Percentiles rank a stretch among this genome's conserved stretches.
These are phyloP conservation scores for Macaca fascicularis DNA, from an alignment of 2,113 vertebrate genomes.

Conservation along the genomic window DNA sequence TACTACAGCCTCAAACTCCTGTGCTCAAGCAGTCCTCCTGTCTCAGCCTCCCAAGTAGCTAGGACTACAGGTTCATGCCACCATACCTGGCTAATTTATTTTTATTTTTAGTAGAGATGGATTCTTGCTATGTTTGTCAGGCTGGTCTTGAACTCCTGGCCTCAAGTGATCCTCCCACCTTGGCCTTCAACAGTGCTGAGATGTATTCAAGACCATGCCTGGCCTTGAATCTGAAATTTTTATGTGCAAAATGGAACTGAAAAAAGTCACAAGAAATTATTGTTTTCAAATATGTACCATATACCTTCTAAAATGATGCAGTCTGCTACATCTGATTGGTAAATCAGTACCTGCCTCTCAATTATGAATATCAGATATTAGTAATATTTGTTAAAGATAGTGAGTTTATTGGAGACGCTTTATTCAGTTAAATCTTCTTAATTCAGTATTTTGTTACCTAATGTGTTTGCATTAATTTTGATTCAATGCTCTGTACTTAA, in stretches of 20 bases:
- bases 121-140: no score
- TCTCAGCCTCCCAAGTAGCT: no score
- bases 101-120: no score
- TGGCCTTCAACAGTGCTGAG: no score
- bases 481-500: neutral
- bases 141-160: no score
- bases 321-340: neutral
- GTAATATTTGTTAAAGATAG: neutral
- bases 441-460: slow-evolving; percentile 38
- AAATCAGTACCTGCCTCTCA: neutral
- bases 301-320: neutral
- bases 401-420: neutral
- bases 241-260: neutral
- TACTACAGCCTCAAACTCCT: no score
- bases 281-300: neutral
- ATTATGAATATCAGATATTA: neutral
- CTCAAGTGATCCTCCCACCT: no score
- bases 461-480: slow-evolving; percentile 1
- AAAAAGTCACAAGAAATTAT: neutral
- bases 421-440: slow-evolving; percentile 23
- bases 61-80: no score
- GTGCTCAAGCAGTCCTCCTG: no score
- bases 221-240: neutral
- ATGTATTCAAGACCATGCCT: no score
- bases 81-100: no score